A percentile compares a stretch with the other conserved stretches of the same genome.
Conservation (phyloP, 2,888 invertebrate species). For the Drosophila robusta region DNA sequence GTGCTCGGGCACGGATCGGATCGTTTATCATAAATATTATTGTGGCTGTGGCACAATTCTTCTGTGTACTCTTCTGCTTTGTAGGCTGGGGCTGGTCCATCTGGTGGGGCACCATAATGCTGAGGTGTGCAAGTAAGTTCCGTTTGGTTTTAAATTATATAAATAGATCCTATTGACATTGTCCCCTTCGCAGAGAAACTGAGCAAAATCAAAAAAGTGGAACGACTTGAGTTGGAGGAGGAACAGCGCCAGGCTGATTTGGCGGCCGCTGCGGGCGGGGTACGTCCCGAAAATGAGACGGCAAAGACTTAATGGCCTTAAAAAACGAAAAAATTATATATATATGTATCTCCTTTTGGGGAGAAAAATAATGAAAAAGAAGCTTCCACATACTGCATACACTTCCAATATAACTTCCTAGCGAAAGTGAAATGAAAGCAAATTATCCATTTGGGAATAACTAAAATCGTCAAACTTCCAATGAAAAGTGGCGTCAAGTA, state of each 20-base stretch:
- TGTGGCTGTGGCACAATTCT: conserved; percentile 95
- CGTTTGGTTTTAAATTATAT: not conserved
- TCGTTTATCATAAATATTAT: conserved; percentile 93
- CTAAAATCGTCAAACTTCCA: conserved; percentile 71
- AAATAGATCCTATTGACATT: not conserved
- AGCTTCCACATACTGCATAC: conserved; percentile 54
- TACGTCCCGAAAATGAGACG: conserved; percentile 56
- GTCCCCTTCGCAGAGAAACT: conserved; percentile 87
- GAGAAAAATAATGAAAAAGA: conserved; percentile 27
- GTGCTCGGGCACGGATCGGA: conserved; percentile 90
- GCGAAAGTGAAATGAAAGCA: conserved; percentile 28
- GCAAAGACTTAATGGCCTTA: conserved; percentile 57
- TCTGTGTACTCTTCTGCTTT: conserved; percentile 96
- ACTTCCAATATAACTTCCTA: conserved; percentile 72
- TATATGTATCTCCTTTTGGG: conserved; percentile 37
- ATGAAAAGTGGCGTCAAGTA: conserved; percentile 27
- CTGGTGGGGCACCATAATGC: conserved; percentile 98
- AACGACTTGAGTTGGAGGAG: conserved; percentile 85
- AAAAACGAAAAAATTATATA: conserved; percentile 5
- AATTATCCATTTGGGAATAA: conserved; percentile 12
- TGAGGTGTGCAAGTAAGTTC: conserved; percentile 93
- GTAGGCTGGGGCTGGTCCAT: conserved; percentile 99
- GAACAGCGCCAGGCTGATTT: conserved; percentile 84
- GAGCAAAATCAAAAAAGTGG: conserved; percentile 87
- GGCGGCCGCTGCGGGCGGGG: conserved; percentile 84